Percentiles rank a stretch among this genome's conserved stretches.
phyloP scores from a whole-genome alignment of 2,113 vertebrate genomes.

The Pholis gunnellus region DNA sequence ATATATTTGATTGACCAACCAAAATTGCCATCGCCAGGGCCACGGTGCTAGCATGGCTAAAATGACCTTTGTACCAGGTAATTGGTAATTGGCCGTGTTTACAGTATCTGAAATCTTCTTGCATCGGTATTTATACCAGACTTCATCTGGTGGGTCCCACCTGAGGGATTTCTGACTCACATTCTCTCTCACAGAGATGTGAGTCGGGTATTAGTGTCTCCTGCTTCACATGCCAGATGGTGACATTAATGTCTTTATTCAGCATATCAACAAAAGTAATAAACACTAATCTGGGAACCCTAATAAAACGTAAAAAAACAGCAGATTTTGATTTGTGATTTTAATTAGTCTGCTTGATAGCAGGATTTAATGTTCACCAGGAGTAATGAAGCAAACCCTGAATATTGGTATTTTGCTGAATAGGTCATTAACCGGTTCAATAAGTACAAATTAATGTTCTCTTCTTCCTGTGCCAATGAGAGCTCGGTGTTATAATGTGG shows the following conservation, averaged over 20 bases:
- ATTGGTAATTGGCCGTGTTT: not conserved
- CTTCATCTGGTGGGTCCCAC: not conserved
- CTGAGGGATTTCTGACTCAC: slow-evolving; percentile 17
- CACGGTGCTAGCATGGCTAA: too few relatives aligned
- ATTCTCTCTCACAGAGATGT: slow-evolving; percentile 9
- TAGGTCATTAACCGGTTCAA: slow-evolving; percentile 75
- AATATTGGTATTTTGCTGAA: slow-evolving; percentile 63
- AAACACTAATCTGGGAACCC: slow-evolving; percentile 30
- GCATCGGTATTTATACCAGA: slow-evolving; percentile 3
- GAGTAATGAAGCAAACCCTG: slow-evolving; percentile 60
- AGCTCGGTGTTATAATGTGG: slow-evolving; percentile 51
- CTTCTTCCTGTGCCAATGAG: slow-evolving; percentile 46
- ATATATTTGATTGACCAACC: not conserved
- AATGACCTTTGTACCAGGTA: not conserved
- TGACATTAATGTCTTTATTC: slow-evolving; percentile 64
- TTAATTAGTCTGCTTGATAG: slow-evolving; percentile 65
- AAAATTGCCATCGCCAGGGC: not conserved
- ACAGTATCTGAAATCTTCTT: slow-evolving; percentile 8
- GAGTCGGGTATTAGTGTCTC: slow-evolving; percentile 25
- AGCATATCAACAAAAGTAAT: slow-evolving; percentile 55
- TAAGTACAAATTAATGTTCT: slow-evolving; percentile 71
- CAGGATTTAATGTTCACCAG: slow-evolving; percentile 55
- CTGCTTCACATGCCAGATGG: slow-evolving; percentile 51
- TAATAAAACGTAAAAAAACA: slow-evolving; percentile 49
- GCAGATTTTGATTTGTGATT: slow-evolving; percentile 67